Conservation (phyloP, 2,113 vertebrate genomes). For the Odocoileus hemionus region DNA sequence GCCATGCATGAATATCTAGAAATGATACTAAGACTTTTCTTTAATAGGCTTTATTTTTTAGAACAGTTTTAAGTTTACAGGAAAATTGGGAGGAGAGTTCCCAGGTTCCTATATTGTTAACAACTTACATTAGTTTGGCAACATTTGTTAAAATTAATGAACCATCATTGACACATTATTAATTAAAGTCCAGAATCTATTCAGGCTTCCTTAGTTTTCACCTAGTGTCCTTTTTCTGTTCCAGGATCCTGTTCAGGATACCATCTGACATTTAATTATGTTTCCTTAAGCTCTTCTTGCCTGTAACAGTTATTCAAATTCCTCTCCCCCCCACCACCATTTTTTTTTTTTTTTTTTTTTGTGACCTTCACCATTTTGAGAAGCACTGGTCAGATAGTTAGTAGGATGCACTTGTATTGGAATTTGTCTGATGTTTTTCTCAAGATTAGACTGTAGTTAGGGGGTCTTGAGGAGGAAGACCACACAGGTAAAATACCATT, state of each 20-base stretch:
- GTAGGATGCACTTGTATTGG: not conserved
- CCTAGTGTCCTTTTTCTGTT: not conserved
- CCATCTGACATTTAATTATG: not conserved
- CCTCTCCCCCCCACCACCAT: not conserved
- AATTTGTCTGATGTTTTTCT: not conserved
- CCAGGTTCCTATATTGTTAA: not conserved
- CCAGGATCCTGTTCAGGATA: not conserved
- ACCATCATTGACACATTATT: not conserved
- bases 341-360: not conserved
- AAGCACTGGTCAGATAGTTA: not conserved
- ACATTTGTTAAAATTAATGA: not conserved
- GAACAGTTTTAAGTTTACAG: not conserved
- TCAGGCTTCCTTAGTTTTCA: slow-evolving; percentile 2
- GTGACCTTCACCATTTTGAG: not conserved
- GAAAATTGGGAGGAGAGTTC: not conserved
- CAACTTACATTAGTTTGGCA: not conserved
- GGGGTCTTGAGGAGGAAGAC: not conserved
- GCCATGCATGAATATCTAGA: not conserved
- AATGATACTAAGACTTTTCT: not conserved
- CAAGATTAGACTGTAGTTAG: not conserved
- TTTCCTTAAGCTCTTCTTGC: not conserved
- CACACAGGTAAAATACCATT: not conserved
- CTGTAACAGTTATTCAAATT: not conserved
- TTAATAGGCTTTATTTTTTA: not conserved
- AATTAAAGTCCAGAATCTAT: not conserved